Evolutionary conservation across 2,113 vertebrate species (phyloP), one percentile per base, ranked within the genome.

Genomic region (Pelecanoides urinatrix): DNA sequence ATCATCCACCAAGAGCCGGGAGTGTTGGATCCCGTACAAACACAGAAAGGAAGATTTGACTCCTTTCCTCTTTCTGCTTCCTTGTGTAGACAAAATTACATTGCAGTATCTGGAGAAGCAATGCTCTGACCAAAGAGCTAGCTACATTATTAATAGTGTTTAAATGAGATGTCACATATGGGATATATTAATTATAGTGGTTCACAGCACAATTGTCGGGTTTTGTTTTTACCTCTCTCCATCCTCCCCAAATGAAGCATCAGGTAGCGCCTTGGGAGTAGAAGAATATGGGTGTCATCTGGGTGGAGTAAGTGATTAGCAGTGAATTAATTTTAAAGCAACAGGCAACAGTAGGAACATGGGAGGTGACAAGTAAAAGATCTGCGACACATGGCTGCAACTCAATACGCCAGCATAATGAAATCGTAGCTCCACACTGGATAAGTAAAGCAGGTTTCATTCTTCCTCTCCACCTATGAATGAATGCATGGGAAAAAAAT

Each of bases 351-450:
- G 66, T 81, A 82, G 97, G 85, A 50, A 81, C 75, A 94, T 30
- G 92, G 86, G 92, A 96, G 82, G 81, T 96, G 95, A 96, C 96
- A 93, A 95, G 92, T 86, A 82, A 62, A 88, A 90, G 94, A 96
- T 95, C 88, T 92, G 94, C 95, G 97, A 97, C 93, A 96, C 93
- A 83, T 82, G 94, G 92, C 77, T 97, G 95, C 96, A 93, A 92
- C 58, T 90, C 95, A 93, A 16, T 91, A 66, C 50, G 83, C 65
- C 80, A 90, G 88, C 94, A 92, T n/a, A 92, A 71, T 67, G 88
- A 97, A 95, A 95, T 90, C 96, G 94, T 16, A 95, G 91, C 91
- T 94, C 53, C 82, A 75, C 1, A 5, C 42, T 66, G 74, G 84
- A 79, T 73, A 66, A 88, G 81, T 4, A 79, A 62, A 94, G 65